phyloP scores from a whole-genome alignment of 2,113 vertebrate species.

The Rhinopomastus cyanomelas region DNA sequence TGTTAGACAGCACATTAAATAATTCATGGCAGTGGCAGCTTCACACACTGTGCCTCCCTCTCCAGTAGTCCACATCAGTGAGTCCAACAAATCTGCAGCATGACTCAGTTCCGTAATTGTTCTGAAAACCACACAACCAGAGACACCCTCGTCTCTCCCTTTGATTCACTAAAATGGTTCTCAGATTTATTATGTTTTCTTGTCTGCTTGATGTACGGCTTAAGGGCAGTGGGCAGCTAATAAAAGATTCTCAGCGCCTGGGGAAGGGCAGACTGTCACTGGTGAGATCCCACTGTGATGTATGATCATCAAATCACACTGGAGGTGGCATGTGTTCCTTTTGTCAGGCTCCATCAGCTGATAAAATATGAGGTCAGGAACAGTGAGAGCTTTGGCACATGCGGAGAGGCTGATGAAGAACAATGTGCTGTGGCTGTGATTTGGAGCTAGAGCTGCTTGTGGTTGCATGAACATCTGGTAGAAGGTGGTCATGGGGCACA shows the following conservation, averaged over 20 bases:
- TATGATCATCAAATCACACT: constrained; percentile 48
- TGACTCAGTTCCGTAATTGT: constrained; percentile 59
- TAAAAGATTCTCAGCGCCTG: constrained; percentile 61
- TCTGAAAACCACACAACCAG: constrained; percentile 50
- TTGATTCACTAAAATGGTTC: constrained; percentile 67
- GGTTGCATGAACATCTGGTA: constrained; percentile 50
- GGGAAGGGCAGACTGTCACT: constrained; percentile 45
- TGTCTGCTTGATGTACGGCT: constrained; percentile 58
- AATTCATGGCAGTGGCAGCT: constrained; percentile 1
- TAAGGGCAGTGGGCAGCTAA: constrained; percentile 52
- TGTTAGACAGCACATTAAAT: not conserved
- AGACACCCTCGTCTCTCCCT: constrained; percentile 40
- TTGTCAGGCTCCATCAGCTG: constrained; percentile 54
- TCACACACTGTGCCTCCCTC: constrained; percentile 2
- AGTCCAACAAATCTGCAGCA: constrained; percentile 29
- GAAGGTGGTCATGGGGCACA: not conserved
- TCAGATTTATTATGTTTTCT: constrained; percentile 63
- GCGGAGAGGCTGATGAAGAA: constrained; percentile 6
- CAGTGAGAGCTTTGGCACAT: constrained; percentile 30
- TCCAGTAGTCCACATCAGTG: constrained; percentile 12
- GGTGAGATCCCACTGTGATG: constrained; percentile 55
- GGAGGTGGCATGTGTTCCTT: constrained; percentile 58
- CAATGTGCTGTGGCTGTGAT: not conserved
- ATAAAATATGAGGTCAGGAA: constrained; percentile 52
- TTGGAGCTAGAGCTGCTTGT: constrained; percentile 27